A percentile compares a stretch with the other conserved stretches of the same genome.
phyloP scores from a whole-genome alignment of 2,113 vertebrate genomes.

The Hypomesus transpacificus region DNA sequence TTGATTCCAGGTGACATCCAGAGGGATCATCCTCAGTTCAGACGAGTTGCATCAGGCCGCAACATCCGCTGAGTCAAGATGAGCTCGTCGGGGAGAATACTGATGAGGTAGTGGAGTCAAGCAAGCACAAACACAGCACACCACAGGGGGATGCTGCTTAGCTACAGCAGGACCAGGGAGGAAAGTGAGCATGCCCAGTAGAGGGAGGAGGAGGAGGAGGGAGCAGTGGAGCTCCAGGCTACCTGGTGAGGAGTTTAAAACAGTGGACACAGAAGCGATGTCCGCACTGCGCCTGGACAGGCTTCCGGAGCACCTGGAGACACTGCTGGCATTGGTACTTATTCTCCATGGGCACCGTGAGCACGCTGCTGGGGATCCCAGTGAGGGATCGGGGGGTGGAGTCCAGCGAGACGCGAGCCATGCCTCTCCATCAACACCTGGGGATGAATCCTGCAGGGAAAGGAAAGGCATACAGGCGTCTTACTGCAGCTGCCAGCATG shows the following conservation, averaged over 20 bases:
- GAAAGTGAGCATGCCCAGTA: constrained; percentile 39
- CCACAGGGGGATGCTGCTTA: neutral
- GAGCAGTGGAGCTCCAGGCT: constrained; percentile 34
- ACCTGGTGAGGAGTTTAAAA: constrained; percentile 86
- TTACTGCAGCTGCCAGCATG: neutral
- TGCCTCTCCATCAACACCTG: constrained; percentile 61
- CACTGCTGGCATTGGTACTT: constrained; percentile 92
- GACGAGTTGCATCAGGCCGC: too few relatives aligned
- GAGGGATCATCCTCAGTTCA: too few relatives aligned
- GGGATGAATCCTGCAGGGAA: constrained; percentile 36
- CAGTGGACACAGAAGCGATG: constrained; percentile 91
- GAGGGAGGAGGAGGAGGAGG: constrained; percentile 18
- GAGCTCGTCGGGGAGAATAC: constrained; percentile 11
- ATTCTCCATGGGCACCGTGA: constrained; percentile 83
- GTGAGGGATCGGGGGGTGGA: constrained; percentile 73
- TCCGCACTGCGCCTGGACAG: constrained; percentile 89
- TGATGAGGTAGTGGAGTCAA: constrained; percentile 7
- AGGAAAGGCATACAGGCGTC: neutral
- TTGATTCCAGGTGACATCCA: too few relatives aligned
- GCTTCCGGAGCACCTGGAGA: constrained; percentile 82
- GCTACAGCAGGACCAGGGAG: neutral
- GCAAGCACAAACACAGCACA: neutral
- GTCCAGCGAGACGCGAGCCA: constrained; percentile 71
- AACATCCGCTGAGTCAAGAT: constrained; percentile 16
- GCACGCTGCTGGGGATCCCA: constrained; percentile 83